Evolutionary conservation across 30 jellyfish, hydroid and myxozoan genomes (phyloP).

Genomic region (Aurelia coerulea): DNA sequence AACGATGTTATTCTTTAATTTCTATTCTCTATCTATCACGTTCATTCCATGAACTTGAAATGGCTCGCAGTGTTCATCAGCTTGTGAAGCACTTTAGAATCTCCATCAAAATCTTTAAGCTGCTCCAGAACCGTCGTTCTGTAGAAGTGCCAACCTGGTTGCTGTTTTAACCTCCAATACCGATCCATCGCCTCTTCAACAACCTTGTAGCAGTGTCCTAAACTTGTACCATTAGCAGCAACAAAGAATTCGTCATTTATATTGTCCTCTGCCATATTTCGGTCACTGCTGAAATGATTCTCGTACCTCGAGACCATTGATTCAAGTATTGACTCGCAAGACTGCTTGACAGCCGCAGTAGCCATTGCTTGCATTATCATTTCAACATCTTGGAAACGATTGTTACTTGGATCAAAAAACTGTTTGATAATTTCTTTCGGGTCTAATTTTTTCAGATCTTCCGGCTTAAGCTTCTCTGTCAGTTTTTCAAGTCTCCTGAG

Average conservation of each 20-base stretch:
- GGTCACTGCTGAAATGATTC: slow-evolving; percentile 44
- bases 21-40: background rate
- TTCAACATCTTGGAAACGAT: too few relatives aligned
- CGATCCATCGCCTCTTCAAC: slow-evolving; percentile 44
- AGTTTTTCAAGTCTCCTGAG: slow-evolving; percentile 49
- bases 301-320: slow-evolving; percentile 42
- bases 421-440: too few relatives aligned
- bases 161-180: slow-evolving; percentile 14
- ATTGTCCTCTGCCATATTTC: slow-evolving; percentile 57
- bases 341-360: too few relatives aligned
- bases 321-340: slow-evolving; percentile 31
- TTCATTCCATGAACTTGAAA: slow-evolving; percentile 36
- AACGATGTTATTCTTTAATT: background rate
- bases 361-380: too few relatives aligned
- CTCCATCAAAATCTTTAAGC: too few relatives aligned
- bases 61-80: too few relatives aligned
- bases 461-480: slow-evolving; percentile 5
- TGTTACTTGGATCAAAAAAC: too few relatives aligned
- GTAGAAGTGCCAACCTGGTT: slow-evolving; percentile 37
- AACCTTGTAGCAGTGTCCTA: slow-evolving; percentile 36
- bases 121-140: slow-evolving; percentile 42
- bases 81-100: too few relatives aligned
- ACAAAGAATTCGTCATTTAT: too few relatives aligned
- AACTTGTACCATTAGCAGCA: slow-evolving; percentile 46
- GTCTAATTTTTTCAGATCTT: slow-evolving; percentile 15